Evolutionary conservation across 1,140 invertebrate species (phyloP).

Genomic region (Drosophila albomicans): DNA sequence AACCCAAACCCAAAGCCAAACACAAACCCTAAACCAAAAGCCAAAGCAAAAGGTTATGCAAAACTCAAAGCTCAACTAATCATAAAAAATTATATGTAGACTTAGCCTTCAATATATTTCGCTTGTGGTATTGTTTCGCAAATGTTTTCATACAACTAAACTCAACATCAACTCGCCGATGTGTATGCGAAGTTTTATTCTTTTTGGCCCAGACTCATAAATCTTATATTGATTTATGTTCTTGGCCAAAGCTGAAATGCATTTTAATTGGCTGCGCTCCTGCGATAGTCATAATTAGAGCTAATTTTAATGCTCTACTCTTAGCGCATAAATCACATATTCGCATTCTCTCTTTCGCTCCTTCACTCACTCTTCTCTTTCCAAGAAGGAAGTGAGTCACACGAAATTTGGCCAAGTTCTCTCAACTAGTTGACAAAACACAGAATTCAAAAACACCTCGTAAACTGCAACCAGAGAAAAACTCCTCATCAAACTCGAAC

Average conservation of each 20-base stretch:
- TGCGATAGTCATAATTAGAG: constrained; percentile 80
- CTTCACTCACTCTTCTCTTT: background rate
- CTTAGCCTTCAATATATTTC: constrained; percentile 29
- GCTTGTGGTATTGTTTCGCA: constrained; percentile 27
- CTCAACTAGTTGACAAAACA: constrained; percentile 50
- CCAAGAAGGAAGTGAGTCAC: constrained; percentile 67
- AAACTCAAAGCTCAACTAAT: constrained; percentile 71
- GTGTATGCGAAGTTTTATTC: constrained; percentile 4
- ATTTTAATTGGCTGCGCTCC: constrained; percentile 76
- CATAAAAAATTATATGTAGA: constrained; percentile 78
- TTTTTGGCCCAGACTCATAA: constrained; percentile 68
- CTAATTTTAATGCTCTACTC: constrained; percentile 70
- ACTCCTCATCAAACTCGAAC: background rate
- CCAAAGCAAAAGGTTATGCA: constrained; percentile 67
- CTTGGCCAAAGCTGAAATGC: constrained; percentile 58
- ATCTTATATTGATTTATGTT: constrained; percentile 82
- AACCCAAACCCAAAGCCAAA: background rate
- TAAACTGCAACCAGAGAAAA: constrained; percentile 13
- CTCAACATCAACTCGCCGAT: no score
- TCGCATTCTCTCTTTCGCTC: background rate
- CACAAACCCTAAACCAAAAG: background rate
- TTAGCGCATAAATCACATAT: constrained; percentile 68
- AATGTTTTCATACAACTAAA: constrained; percentile 11
- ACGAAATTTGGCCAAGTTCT: constrained; percentile 23
- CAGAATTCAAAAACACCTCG: constrained; percentile 23